These are phyloP conservation scores for Anadara kagoshimensis DNA, from an alignment of 1,140 invertebrate species.

Conservation along the genomic window DNA sequence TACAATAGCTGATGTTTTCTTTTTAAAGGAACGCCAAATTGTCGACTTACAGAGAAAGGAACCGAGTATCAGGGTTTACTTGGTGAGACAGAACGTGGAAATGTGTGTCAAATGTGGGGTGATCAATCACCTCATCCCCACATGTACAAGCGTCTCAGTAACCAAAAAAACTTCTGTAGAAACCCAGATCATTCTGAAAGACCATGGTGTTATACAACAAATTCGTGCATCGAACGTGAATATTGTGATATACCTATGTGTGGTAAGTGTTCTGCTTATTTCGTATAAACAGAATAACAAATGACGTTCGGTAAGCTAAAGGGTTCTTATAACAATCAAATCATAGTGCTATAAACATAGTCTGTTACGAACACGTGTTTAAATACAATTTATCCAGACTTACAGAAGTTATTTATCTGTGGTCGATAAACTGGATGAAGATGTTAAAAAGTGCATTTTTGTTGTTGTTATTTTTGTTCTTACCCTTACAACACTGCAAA, in stretches of 20 bases:
- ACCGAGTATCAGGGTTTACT: neutral
- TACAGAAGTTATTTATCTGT: too few relatives aligned
- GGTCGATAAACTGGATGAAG: too few relatives aligned
- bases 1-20: too few relatives aligned
- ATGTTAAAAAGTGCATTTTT: too few relatives aligned
- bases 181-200: constrained; percentile 2
- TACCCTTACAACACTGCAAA: too few relatives aligned
- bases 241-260: constrained; percentile 22
- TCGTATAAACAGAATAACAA: too few relatives aligned
- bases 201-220: constrained; percentile 27
- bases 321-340: too few relatives aligned
- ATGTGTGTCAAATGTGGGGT: constrained; percentile 23
- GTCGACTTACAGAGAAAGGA: neutral
- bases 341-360: too few relatives aligned
- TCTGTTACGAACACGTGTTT: too few relatives aligned
- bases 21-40: neutral
- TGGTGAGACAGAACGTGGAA: constrained; percentile 13
- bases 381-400: too few relatives aligned
- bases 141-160: neutral
- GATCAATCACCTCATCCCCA: constrained; percentile 25
- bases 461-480: too few relatives aligned
- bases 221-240: constrained; percentile 9
- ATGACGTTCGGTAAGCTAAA: too few relatives aligned
- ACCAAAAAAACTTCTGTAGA: constrained; percentile 18
- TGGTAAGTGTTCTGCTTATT: neutral